Evolutionary conservation across 2,113 vertebrate genomes (phyloP), one percentile per base, ranked within the genome.

Genomic region (Myotis davidii): DNA sequence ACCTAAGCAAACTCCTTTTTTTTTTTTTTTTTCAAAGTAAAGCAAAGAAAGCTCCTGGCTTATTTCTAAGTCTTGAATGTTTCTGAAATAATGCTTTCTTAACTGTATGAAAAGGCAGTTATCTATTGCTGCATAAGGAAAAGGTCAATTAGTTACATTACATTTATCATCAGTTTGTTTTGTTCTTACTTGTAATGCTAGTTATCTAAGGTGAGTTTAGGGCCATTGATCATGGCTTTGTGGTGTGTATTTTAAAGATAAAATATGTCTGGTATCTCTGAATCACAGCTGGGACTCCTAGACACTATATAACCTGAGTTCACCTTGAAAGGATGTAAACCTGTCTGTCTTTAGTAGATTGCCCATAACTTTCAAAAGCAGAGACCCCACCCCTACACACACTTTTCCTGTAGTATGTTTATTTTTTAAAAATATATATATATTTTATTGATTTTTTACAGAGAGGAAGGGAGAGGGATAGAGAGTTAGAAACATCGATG

Each of bases 241-340:
- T 56, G 21, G 0, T 92, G 42, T 84, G 37, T n/a, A 61, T 96
- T 96, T 97, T 39, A 85, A 90, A 95, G 94, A 94, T 72, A 85
- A 97, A 97, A 65, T 20, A 59, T 45, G 1, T 20, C 32, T 92
- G 52, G 32, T 92, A 67, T 95, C 56, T 89, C 54, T 70, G 29
- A 88, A 65, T 39, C 32, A 56, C 50, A 25, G 13, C 79, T 90
- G 12, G n/a, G 67, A 88, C 29, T 97, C 37, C 27, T 86, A 76
- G 64, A 45, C 11, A 9, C 16, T 72, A 5, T n/a, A 77, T 65
- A 52, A 11, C 64, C 0, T 10, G 18, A 91, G 34, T 89, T 82
- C 52, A 85, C 42, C 88, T 90, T 96, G 81, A 42, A 52, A 88
- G 13, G 21, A 54, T 73, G 17, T 85, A 96, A 97, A 87, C 72